phyloP scores from a whole-genome alignment of 2,797 vertebrate genomes.

The Falco columbarius region DNA sequence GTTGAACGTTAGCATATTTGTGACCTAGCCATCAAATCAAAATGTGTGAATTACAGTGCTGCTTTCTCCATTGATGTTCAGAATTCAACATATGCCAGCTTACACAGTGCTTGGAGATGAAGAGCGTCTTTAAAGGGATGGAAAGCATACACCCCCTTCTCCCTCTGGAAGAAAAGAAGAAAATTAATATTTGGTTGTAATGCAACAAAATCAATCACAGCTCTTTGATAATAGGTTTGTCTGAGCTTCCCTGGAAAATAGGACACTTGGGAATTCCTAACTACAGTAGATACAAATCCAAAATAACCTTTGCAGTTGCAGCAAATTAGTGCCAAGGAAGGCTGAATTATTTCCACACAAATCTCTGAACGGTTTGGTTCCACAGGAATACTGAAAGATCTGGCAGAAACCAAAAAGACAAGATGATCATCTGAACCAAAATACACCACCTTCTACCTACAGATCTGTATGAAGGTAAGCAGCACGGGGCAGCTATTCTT shows the following conservation, averaged over 20 bases:
- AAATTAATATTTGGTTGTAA: slow-evolving; percentile 31
- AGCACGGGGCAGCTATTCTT: background rate
- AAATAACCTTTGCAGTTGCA: background rate
- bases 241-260: background rate
- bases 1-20: slow-evolving; percentile 53
- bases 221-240: slow-evolving; percentile 31
- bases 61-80: slow-evolving; percentile 35
- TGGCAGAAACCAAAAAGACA: background rate
- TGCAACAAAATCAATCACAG: background rate
- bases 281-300: background rate
- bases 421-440: background rate
- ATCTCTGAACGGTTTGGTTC: background rate
- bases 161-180: background rate
- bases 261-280: slow-evolving; percentile 13
- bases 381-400: background rate
- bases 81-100: slow-evolving; percentile 40
- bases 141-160: background rate
- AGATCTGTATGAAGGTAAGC: background rate
- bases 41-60: slow-evolving; percentile 57
- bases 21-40: background rate
- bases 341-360: background rate
- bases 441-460: background rate
- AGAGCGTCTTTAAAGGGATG: background rate
- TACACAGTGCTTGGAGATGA: slow-evolving; percentile 8
- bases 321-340: background rate